Percentiles rank a stretch among this genome's conserved stretches.
phyloP scores from a whole-genome alignment of 2,797 vertebrate species.

The Acrossocheilus fasciatus region DNA sequence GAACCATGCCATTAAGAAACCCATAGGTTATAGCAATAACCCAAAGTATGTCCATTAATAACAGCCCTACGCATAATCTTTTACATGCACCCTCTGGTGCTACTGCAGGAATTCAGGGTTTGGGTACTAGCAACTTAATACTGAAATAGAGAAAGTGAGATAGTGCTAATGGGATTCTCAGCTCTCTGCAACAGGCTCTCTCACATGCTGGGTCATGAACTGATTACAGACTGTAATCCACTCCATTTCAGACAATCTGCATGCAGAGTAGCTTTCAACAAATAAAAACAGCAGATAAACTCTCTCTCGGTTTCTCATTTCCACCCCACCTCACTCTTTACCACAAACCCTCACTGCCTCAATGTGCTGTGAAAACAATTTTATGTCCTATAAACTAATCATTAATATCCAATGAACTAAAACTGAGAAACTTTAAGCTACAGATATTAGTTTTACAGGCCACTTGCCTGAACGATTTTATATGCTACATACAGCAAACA shows the following conservation, averaged over 20 bases:
- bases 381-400: background rate
- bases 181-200: slow-evolving; percentile 61
- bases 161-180: slow-evolving; percentile 71
- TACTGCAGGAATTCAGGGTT: background rate
- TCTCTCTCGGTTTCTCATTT: slow-evolving; percentile 51
- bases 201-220: slow-evolving; percentile 71
- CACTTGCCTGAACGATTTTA: background rate
- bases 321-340: slow-evolving; percentile 48
- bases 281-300: slow-evolving; percentile 64
- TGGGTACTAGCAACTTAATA: slow-evolving; percentile 17
- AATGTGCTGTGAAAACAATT: slow-evolving; percentile 10
- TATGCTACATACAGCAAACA: background rate
- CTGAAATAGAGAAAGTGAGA: slow-evolving; percentile 14
- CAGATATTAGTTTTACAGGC: background rate
- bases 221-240: slow-evolving; percentile 76
- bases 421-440: background rate
- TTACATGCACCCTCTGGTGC: slow-evolving; percentile 30
- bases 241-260: slow-evolving; percentile 65
- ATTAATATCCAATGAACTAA: background rate
- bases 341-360: slow-evolving; percentile 11
- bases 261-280: slow-evolving; percentile 54
- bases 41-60: background rate
- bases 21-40: slow-evolving; percentile 27
- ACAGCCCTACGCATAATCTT: background rate
- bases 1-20: slow-evolving; percentile 7